Evolutionary conservation across 2,797 vertebrate genomes (phyloP), one percentile per base, ranked within the genome.

Genomic region (Ficedula albicollis): DNA sequence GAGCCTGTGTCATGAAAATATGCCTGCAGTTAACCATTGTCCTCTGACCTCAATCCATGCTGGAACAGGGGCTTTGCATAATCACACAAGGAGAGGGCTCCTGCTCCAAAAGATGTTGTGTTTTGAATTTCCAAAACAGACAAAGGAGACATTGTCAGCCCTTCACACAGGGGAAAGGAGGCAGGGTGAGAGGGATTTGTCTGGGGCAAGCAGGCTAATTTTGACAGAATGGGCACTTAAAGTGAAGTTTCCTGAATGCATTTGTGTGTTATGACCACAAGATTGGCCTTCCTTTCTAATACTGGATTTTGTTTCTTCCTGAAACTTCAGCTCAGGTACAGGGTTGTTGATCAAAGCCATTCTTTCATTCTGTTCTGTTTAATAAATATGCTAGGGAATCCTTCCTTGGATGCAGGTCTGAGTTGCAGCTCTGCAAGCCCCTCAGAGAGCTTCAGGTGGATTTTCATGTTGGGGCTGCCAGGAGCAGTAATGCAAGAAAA

Each of bases 61-160:
- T 84, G 59, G 15, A 87, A 56, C 68, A 15, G 84, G 78, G 78
- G 84, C 92, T 91, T 92, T 93, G 91, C 96, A 91, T 94, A 94
- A 93, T 83, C 84, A 5, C n/a, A 48, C 68, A 32, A 68, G 78
- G 87, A 54, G 81, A 60, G 3, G 0, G 84, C 55, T 84, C 75
- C 68, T 32, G 75, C 75, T 77, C 84, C 87, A 36, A 77, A 76
- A 93, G 86, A 87, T 94, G 84, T 77, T 76, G 64, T 39, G 83
- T 64, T 95, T 94, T 74, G 78, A 83, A 58, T 77, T 94, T 88
- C 86, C 86, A 60, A 82, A 93, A 89, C 0, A 74, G 84, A 95
- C 92, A 96, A 95, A 95, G 84, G 78, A 83, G 67, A 36, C 82
- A 36, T 91, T 96, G 93, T 96, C 84, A 77, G 78, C 78, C 79